A percentile compares a stretch with the other conserved stretches of the same genome.
phyloP scores from a whole-genome alignment of 2,888 invertebrate species.

The Ctena decussata region DNA sequence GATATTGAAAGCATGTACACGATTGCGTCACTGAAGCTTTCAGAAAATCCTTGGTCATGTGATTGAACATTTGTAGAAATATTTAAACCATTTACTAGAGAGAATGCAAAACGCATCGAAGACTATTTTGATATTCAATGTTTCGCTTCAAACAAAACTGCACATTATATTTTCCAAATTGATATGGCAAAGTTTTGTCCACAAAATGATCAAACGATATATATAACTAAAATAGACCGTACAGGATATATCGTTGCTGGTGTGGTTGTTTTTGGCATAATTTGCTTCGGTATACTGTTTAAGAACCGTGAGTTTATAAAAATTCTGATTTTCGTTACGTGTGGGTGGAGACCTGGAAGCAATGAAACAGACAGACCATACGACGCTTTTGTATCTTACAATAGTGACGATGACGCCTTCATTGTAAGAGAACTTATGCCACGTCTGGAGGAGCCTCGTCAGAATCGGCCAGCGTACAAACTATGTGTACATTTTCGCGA shows the following conservation, averaged over 20 bases:
- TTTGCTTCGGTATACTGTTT: conserved; percentile 37
- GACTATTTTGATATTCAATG: conserved; percentile 23
- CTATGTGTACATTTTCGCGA: conserved; percentile 75
- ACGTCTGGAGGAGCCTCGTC: conserved; percentile 93
- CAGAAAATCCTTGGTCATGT: conserved; percentile 64
- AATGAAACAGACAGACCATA: too few species aligned
- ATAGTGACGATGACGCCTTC: conserved; percentile 92
- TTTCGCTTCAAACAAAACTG: not conserved
- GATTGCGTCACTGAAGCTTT: conserved; percentile 55
- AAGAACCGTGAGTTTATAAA: conserved; percentile 29
- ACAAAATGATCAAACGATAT: conserved; percentile 4
- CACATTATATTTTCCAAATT: not conserved
- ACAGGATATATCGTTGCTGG: conserved; percentile 12
- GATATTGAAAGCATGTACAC: conserved; percentile 36
- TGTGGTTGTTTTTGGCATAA: conserved; percentile 49
- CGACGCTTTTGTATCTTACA: conserved; percentile 96
- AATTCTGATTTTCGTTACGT: conserved; percentile 22
- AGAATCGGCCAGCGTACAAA: conserved; percentile 88
- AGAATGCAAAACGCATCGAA: not conserved
- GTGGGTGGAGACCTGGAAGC: conserved; percentile 20
- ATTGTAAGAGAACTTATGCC: conserved; percentile 94
- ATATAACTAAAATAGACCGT: too few species aligned
- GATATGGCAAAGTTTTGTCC: conserved; percentile 19
- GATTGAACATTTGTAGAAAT: conserved; percentile 48
- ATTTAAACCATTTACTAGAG: not conserved